These are phyloP conservation scores for Solenodon paradoxus DNA, from an alignment of 2,113 vertebrate species.

Conservation along the genomic window DNA sequence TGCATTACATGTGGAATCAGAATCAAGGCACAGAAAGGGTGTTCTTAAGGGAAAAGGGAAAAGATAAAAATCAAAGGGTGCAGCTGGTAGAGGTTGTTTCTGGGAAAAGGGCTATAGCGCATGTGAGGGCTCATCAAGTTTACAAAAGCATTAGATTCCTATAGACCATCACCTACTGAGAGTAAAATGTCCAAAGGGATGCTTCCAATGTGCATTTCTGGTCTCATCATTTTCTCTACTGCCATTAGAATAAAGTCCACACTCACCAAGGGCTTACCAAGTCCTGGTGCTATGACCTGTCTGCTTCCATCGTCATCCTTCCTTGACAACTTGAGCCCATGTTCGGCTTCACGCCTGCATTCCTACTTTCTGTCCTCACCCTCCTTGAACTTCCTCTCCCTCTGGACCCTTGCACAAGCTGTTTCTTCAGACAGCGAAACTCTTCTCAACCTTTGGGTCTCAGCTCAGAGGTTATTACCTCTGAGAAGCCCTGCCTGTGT, in stretches of 20 bases:
- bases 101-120: background rate
- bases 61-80: background rate
- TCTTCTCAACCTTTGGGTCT: background rate
- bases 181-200: background rate
- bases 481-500: background rate
- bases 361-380: background rate
- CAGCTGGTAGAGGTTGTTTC: background rate
- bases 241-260: background rate
- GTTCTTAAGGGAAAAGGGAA: fast-evolving
- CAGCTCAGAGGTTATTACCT: background rate
- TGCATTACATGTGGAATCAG: background rate
- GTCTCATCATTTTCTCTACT: background rate
- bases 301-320: background rate
- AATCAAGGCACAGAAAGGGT: background rate
- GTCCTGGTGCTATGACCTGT: background rate
- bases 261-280: background rate
- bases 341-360: background rate
- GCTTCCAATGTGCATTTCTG: background rate
- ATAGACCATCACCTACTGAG: background rate
- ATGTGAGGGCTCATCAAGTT: background rate
- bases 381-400: background rate
- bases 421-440: background rate
- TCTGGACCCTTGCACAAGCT: background rate
- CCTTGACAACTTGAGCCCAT: background rate
- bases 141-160: background rate